phyloP scores from a whole-genome alignment of 37 sponge, comb jelly and placozoan genomes.

The Axinella damicornis region DNA sequence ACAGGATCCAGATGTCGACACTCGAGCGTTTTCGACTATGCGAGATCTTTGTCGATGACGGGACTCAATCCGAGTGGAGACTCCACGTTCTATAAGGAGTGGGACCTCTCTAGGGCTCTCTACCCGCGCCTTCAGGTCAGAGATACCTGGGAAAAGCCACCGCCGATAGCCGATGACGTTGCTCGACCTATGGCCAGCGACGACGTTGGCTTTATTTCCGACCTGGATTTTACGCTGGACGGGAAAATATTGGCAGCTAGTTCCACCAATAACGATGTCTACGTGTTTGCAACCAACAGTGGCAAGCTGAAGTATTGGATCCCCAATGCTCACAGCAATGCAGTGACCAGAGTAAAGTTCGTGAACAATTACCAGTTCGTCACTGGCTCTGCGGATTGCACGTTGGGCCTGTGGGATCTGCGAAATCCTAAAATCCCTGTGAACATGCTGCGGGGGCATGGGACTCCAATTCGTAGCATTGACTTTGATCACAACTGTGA shows the following conservation, averaged over 20 bases:
- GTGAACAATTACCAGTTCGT: conserved; percentile 22
- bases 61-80: too few relatives aligned
- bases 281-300: conserved; percentile 28
- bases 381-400: conserved; percentile 10
- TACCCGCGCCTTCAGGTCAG: background rate
- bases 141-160: conserved; percentile 5
- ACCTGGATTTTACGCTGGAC: conserved; percentile 25
- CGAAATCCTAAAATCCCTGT: conserved; percentile 1
- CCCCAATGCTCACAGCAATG: conserved; percentile 4
- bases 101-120: background rate
- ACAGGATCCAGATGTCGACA: too few relatives aligned
- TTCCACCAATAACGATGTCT: conserved; percentile 1
- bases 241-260: conserved; percentile 26
- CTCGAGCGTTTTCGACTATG: too few relatives aligned
- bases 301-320: background rate
- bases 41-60: too few relatives aligned
- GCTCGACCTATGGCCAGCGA: too few relatives aligned
- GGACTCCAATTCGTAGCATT: conserved; percentile 1
- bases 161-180: background rate
- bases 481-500: conserved; percentile 6
- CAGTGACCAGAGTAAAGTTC: conserved; percentile 27
- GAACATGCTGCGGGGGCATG: conserved; percentile 11
- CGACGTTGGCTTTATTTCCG: conserved; percentile 37
- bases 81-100: background rate
- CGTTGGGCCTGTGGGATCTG: conserved; percentile 41